Evolutionary conservation across 2,797 vertebrate species (phyloP).

Genomic region (Leucoraja ocellata): DNA sequence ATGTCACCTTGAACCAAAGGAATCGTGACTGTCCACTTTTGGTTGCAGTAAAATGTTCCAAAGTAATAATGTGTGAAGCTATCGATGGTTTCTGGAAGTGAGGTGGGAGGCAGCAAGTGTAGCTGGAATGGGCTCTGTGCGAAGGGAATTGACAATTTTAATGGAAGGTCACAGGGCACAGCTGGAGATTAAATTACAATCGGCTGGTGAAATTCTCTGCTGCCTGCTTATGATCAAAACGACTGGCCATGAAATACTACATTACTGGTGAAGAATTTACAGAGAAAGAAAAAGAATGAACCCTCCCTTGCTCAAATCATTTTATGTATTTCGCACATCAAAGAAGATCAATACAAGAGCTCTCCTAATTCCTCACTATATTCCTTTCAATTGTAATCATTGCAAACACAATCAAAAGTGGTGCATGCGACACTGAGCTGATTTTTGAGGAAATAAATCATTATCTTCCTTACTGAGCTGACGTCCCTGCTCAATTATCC

Average conservation of each 20-base stretch:
- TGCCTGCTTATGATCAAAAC: constrained; percentile 13
- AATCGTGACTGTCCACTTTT: not conserved
- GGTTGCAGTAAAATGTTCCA: not conserved
- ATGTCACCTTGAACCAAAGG: not conserved
- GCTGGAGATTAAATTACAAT: constrained; percentile 25
- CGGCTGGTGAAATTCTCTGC: constrained; percentile 14
- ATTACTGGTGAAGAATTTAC: constrained; percentile 1
- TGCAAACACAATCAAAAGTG: not conserved
- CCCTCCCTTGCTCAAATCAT: not conserved
- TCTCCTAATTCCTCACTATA: constrained; percentile 2
- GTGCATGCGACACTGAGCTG: not conserved
- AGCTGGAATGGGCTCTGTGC: constrained; percentile 2
- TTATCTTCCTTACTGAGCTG: constrained; percentile 3
- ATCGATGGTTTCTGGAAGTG: constrained; percentile 7
- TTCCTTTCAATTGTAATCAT: constrained; percentile 10
- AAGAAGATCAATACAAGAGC: not conserved
- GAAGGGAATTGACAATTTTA: constrained; percentile 36
- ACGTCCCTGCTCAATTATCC: constrained; percentile 20
- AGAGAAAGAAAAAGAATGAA: constrained; percentile 5
- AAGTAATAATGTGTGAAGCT: not conserved
- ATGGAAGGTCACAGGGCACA: constrained; percentile 20
- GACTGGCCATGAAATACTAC: not conserved
- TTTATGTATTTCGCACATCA: constrained; percentile 1
- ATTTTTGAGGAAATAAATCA: not conserved
- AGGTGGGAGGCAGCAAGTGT: constrained; percentile 11